Percentiles rank a stretch among this genome's conserved stretches.
Evolutionary conservation across 2,888 invertebrate species (phyloP).

Genomic region (Chrysolina americana): DNA sequence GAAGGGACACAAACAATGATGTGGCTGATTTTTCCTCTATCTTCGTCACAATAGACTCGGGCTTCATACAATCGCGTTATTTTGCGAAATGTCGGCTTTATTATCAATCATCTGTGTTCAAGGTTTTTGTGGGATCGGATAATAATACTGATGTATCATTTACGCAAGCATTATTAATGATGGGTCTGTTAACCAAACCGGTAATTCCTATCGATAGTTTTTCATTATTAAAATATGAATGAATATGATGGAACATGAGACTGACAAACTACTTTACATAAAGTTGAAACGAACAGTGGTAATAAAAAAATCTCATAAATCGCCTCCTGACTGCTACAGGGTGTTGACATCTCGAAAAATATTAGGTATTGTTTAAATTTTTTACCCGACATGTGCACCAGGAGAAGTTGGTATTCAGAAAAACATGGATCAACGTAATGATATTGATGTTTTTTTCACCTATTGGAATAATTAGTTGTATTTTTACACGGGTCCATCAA

Average conservation of each 20-base stretch:
- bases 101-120: constrained; percentile 13
- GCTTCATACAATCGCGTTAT: constrained; percentile 41
- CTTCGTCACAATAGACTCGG: constrained; percentile 32
- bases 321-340: too few relatives aligned
- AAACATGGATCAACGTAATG: too few relatives aligned
- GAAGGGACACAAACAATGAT: constrained; percentile 42
- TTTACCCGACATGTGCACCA: too few relatives aligned
- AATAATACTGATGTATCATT: constrained; percentile 26
- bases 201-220: background rate
- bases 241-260: background rate
- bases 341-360: too few relatives aligned
- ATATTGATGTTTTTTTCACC: too few relatives aligned
- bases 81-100: constrained; percentile 22
- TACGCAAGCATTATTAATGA: constrained; percentile 29
- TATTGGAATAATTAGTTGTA: too few relatives aligned
- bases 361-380: too few relatives aligned
- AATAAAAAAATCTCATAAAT: too few relatives aligned
- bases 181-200: background rate
- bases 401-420: too few relatives aligned
- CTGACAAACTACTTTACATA: too few relatives aligned
- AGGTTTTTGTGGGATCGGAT: background rate
- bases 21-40: constrained; percentile 34
- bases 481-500: too few relatives aligned
- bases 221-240: background rate
- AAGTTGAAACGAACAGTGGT: too few relatives aligned